Evolutionary conservation across 2,113 vertebrate species (phyloP).

Genomic region (Leucosticte australis): DNA sequence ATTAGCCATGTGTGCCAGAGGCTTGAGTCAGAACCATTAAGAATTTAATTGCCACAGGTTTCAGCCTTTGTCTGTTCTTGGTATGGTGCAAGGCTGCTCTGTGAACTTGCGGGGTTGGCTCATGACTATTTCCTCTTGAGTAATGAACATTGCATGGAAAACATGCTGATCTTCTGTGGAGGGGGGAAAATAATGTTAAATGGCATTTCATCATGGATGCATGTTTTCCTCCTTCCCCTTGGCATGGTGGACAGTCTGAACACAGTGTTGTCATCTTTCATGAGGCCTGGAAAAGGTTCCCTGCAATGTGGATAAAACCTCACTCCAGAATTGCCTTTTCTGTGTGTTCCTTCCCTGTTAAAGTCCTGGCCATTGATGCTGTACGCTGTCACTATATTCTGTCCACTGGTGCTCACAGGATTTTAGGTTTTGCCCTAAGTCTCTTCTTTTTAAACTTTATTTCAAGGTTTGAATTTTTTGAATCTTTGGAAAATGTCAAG

Average conservation of each 20-base stretch:
- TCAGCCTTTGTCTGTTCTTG: conserved; percentile 7
- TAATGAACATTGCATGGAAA: neutral
- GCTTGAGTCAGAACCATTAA: conserved; percentile 30
- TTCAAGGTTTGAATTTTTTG: conserved; percentile 91
- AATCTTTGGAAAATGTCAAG: conserved; percentile 81
- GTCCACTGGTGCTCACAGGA: neutral
- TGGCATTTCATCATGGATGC: neutral
- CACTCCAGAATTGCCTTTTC: neutral
- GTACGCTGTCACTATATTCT: neutral
- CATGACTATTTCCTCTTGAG: conserved; percentile 42
- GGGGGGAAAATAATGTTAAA: neutral
- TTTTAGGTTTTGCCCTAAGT: neutral
- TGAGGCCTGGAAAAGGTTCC: neutral
- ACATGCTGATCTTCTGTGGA: neutral
- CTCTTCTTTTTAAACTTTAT: neutral
- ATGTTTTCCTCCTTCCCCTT: neutral
- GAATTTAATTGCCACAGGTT: conserved; percentile 39
- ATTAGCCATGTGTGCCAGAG: neutral
- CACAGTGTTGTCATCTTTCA: neutral
- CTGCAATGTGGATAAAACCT: neutral
- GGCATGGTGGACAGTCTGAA: neutral
- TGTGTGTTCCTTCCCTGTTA: neutral
- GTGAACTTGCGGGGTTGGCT: neutral
- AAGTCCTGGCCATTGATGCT: neutral
- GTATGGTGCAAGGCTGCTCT: neutral